Base-by-base conservation (phyloP, 2,888 invertebrate species). In the Drosophila buzzatii region DNA sequence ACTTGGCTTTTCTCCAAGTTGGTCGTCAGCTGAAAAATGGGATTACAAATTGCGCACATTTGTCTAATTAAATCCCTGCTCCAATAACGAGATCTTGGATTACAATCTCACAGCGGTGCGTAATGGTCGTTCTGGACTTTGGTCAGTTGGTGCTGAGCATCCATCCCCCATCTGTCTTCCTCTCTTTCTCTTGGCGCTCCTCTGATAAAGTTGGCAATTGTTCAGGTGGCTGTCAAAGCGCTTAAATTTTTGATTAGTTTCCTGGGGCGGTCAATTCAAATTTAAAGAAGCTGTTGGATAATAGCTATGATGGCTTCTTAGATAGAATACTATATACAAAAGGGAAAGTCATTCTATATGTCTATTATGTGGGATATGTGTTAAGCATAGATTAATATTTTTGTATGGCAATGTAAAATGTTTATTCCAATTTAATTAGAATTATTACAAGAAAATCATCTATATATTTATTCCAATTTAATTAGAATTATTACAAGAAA, bases 21-120 rank as follows among this genome's bases (percentile, higher is more conserved):
- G 79, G 73, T 72, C 79, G 79, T 64, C 66, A 82, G 85, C 90
- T 91, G 92, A 92, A 91, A 92, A 92, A 92, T 92, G 88, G 85
- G 91, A 91, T 92, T 92, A 92, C 92, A 92, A 92, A 92, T 92
- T 91, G 89, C 81, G 79, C 76, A 85, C 89, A 92, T 92, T 92
- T 92, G 91, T 92, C 93, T 92, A 92, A 92, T 92, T 91, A 91
- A 90, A 89, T 86, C 90, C 90, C 89, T 85, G 85, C 85, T 85
- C 85, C 90, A 85, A 90, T 85, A 85, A 85, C 89, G 73, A 84
- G 89, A 70, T 81, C 90, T 85, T 81, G 72, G 85, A 85, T 85
- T 85, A 85, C 85, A 85, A 84, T 89, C 80, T 88, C 89, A 70
- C 87, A 85, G 89, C 86, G 73, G 76, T 77, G 76, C 76, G 76